Evolutionary conservation across 1,140 invertebrate genomes (phyloP).

Genomic region (Drosophila pectinifera): DNA sequence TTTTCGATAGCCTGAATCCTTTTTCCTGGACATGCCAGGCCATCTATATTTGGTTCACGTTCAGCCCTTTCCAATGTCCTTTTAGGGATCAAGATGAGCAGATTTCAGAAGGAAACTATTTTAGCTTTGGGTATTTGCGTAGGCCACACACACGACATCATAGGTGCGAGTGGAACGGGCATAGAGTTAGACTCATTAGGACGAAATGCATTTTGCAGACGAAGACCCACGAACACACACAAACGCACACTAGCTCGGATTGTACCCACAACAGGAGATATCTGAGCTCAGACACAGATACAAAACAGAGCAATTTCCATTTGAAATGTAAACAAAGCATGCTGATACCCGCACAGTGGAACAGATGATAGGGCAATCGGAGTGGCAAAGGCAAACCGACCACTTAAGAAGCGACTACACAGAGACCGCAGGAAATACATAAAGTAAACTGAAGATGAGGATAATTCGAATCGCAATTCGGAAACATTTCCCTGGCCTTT

Average conservation of each 20-base stretch:
- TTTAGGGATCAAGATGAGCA: conserved; percentile 16
- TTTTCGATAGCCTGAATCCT: conserved; percentile 8
- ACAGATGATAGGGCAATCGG: conserved; percentile 29
- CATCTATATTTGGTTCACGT: conserved; percentile 67
- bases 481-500: not conserved
- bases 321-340: conserved; percentile 78
- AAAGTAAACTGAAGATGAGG: conserved; percentile 1
- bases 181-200: conserved; percentile 46
- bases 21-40: conserved; percentile 6
- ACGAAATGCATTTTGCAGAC: conserved; percentile 71
- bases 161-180: conserved; percentile 4
- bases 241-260: not conserved
- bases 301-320: conserved; percentile 68
- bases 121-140: conserved; percentile 57
- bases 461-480: not conserved
- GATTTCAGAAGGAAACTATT: conserved; percentile 21
- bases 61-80: conserved; percentile 24
- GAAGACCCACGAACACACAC: conserved; percentile 13
- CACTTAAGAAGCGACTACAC: conserved; percentile 45
- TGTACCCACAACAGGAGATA: conserved; percentile 46
- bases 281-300: conserved; percentile 31
- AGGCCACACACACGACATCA: conserved; percentile 54
- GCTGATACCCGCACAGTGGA: conserved; percentile 70
- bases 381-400: conserved; percentile 42
- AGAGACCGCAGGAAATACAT: not conserved